Evolutionary conservation across 2,113 vertebrate species (phyloP).

Genomic region (Phyllostomus hastatus): DNA sequence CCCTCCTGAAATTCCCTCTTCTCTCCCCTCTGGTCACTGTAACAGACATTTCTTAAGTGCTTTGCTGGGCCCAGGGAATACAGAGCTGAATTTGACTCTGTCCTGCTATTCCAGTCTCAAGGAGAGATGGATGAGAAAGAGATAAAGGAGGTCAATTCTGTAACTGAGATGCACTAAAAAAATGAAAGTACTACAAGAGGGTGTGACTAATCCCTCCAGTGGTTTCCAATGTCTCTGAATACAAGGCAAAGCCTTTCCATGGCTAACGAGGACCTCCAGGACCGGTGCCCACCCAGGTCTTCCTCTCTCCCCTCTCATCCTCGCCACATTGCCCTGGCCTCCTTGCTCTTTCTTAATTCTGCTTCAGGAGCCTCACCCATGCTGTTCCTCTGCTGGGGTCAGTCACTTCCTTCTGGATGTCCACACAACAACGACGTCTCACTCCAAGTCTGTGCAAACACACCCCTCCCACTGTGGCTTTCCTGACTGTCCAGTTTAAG

Average conservation of each 20-base stretch:
- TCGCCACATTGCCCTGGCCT: not conserved
- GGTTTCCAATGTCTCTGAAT: not conserved
- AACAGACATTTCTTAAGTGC: not conserved
- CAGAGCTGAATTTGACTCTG: not conserved
- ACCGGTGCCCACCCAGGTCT: no score
- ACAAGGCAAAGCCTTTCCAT: not conserved
- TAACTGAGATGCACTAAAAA: not conserved
- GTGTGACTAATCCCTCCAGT: not conserved
- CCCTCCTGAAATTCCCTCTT: no score
- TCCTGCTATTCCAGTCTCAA: not conserved
- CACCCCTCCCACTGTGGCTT: not conserved
- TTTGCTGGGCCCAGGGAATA: not conserved
- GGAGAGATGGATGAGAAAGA: not conserved
- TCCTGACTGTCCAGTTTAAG: not conserved
- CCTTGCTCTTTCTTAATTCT: not conserved
- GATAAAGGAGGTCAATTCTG: not conserved
- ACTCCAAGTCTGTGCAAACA: not conserved
- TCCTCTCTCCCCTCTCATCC: not conserved
- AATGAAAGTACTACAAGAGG: not conserved
- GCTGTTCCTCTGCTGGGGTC: not conserved
- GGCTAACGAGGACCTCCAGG: not conserved
- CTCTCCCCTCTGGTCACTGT: no score
- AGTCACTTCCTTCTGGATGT: not conserved
- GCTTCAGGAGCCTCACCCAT: not conserved
- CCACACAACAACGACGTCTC: not conserved